Evolutionary conservation across 2,113 vertebrate genomes (phyloP).

Genomic region (Pygoscelis antarcticus): DNA sequence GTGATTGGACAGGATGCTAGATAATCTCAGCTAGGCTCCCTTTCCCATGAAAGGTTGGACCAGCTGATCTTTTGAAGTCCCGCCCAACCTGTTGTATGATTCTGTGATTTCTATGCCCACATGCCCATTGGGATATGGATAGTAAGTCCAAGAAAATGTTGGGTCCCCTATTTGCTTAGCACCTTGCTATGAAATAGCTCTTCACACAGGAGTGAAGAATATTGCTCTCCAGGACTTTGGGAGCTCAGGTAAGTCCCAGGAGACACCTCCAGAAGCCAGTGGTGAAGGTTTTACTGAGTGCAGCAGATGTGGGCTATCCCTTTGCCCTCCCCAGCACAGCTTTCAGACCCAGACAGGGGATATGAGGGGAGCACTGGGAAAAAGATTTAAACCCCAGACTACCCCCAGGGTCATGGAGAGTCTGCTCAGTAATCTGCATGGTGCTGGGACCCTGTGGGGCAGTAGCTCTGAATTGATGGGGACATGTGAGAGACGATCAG

Average conservation of each 20-base stretch:
- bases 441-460: not conserved
- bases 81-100: not conserved
- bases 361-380: not conserved
- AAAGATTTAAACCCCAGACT: not conserved
- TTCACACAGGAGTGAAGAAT: not conserved
- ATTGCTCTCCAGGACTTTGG: not conserved
- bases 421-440: not conserved
- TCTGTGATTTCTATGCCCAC: not conserved
- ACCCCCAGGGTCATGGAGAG: fast-evolving
- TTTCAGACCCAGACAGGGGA: not conserved
- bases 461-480: not conserved
- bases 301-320: not conserved
- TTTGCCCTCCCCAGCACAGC: not conserved
- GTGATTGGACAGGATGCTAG: not conserved
- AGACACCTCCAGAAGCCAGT: not conserved
- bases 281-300: not conserved
- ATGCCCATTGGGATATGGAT: not conserved
- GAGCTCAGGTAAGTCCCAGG: not conserved
- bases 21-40: too few relatives aligned
- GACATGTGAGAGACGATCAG: not conserved
- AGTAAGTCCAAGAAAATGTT: not conserved
- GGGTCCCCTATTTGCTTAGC: not conserved
- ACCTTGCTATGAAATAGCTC: not conserved
- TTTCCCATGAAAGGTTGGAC: not conserved
- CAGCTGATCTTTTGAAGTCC: not conserved